A percentile compares a stretch with the other conserved stretches of the same genome.
These are phyloP conservation scores for Spilarctia lutea DNA, from an alignment of 2,888 invertebrate species.

Conservation along the genomic window DNA sequence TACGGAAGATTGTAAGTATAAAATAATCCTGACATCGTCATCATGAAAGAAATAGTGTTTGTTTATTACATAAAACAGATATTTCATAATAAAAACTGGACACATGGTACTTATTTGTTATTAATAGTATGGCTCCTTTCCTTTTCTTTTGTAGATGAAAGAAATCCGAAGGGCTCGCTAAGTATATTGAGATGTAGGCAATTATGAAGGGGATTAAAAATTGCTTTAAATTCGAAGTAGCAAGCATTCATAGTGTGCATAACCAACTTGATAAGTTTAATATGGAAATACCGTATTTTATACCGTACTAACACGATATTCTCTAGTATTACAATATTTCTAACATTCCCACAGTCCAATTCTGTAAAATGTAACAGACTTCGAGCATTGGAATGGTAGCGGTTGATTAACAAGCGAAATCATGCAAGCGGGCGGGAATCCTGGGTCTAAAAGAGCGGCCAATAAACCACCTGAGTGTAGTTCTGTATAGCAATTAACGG, in stretches of 20 bases:
- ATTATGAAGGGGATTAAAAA: too few species aligned
- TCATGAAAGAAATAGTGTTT: too few species aligned
- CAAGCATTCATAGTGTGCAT: neutral
- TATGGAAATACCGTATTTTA: neutral
- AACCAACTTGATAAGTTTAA: neutral
- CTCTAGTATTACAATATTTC: neutral
- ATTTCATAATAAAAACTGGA: neutral
- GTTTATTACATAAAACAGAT: neutral
- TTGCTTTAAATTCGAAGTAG: too few species aligned
- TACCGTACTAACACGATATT: neutral
- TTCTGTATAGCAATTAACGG: slow-evolving; percentile 83
- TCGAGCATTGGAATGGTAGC: slow-evolving; percentile 6
- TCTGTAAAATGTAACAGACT: slow-evolving; percentile 1
- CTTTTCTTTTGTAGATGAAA: neutral
- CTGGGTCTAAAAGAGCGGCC: slow-evolving; percentile 64
- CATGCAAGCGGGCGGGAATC: slow-evolving; percentile 50
- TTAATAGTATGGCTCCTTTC: neutral
- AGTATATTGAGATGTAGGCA: too few species aligned
- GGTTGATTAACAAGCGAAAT: slow-evolving; percentile 54
- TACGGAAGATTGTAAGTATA: neutral
- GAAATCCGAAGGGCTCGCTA: neutral
- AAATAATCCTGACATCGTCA: neutral
- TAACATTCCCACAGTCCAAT: slow-evolving; percentile 11
- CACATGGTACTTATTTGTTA: neutral
- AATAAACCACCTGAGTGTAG: slow-evolving; percentile 74